Evolutionary conservation across 1,140 invertebrate species (phyloP).

Genomic region (Oncopodura yosiiana): DNA sequence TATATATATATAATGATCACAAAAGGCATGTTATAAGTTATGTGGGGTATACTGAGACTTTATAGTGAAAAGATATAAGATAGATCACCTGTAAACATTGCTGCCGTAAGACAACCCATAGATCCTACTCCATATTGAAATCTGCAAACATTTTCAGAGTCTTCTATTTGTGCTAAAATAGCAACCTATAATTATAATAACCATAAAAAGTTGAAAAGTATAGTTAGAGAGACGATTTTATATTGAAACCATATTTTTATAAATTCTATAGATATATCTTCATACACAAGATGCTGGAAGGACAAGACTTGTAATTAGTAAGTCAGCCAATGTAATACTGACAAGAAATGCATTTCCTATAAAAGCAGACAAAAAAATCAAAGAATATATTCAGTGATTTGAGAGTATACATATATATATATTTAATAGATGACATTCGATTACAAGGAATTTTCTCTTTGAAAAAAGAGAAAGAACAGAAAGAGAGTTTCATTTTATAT

Average conservation of each 20-base stretch:
- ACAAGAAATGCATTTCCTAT: constrained; percentile 68
- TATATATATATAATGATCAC: no score
- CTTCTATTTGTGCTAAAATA: constrained; percentile 29
- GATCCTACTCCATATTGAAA: constrained; percentile 30
- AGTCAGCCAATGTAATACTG: constrained; percentile 63
- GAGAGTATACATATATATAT: background rate
- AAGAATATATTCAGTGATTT: background rate
- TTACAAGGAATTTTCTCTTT: no score
- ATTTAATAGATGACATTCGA: no score
- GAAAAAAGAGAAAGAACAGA: background rate
- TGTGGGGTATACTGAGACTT: no score
- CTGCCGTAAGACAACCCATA: constrained; percentile 31
- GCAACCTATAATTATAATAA: no score
- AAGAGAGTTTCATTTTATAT: background rate
- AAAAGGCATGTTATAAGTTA: no score
- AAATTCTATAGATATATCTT: no score
- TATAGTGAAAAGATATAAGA: no score
- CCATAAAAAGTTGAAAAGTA: no score
- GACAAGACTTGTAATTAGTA: constrained; percentile 60
- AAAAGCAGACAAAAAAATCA: constrained; percentile 15
- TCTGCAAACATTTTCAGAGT: constrained; percentile 31
- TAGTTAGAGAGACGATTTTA: no score
- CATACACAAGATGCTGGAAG: constrained; percentile 61
- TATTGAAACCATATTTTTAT: no score
- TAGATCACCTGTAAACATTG: constrained; percentile 32